Conservation (phyloP, 2,888 invertebrate species). For the Acheta domesticus region DNA sequence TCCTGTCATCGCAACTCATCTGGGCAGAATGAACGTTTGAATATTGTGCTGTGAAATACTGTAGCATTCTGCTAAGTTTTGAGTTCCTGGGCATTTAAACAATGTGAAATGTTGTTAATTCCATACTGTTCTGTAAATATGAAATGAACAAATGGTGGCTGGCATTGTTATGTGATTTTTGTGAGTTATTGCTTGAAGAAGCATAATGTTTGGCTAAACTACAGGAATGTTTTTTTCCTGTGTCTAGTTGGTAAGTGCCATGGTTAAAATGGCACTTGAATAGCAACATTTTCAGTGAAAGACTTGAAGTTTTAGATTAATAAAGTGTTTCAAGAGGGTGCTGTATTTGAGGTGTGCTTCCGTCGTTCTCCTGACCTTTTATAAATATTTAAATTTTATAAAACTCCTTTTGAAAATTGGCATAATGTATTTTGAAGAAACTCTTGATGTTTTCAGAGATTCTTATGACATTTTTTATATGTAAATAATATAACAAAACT, state of each 20-base stretch:
- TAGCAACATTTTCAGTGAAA: background rate
- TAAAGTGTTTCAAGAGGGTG: background rate
- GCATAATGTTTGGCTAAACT: conserved; percentile 7
- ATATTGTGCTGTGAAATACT: conserved; percentile 1
- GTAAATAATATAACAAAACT: too few relatives aligned
- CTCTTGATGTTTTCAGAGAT: too few relatives aligned
- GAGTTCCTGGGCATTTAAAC: conserved; percentile 4
- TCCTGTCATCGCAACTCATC: background rate
- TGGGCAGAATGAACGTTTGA: background rate
- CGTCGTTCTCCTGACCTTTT: too few relatives aligned
- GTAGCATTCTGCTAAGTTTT: background rate
- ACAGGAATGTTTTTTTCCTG: background rate
- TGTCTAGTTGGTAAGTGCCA: background rate
- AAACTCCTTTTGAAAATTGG: too few relatives aligned
- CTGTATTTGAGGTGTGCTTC: background rate
- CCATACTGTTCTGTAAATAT: conserved; percentile 7
- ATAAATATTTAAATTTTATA: too few relatives aligned
- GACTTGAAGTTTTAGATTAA: background rate
- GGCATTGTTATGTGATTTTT: background rate
- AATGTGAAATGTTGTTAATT: background rate
- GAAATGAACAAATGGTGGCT: background rate
- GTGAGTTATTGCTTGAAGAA: background rate
- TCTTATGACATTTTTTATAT: too few relatives aligned
- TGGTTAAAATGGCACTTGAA: background rate
- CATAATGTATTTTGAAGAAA: too few relatives aligned